These are phyloP conservation scores for Crossoptilon crossoptilon DNA, from an alignment of 2,797 vertebrate genomes.

Conservation along the genomic window DNA sequence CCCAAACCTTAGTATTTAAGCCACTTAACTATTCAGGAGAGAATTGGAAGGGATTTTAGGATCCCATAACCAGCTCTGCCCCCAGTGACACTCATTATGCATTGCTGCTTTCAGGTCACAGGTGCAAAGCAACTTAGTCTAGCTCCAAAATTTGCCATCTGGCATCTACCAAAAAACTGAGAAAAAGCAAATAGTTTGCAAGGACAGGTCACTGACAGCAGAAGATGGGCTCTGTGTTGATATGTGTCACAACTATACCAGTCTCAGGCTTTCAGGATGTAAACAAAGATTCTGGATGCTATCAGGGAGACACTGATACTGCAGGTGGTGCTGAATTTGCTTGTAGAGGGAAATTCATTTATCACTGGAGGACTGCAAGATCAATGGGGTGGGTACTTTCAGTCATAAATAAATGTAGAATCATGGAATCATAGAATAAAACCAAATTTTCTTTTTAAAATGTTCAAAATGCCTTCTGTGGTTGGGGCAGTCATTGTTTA, in stretches of 20 bases:
- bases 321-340: neutral
- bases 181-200: neutral
- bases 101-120: neutral
- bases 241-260: rapidly evolving
- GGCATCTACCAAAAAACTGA: neutral
- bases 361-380: neutral
- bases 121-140: neutral
- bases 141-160: neutral
- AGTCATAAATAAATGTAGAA: neutral
- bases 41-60: neutral
- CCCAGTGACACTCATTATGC: neutral
- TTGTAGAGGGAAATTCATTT: neutral
- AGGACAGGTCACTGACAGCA: neutral
- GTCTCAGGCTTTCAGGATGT: neutral
- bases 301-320: neutral
- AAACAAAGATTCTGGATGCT: neutral
- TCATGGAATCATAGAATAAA: neutral
- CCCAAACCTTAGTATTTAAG: neutral
- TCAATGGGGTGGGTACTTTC: neutral
- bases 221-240: rapidly evolving
- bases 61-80: neutral
- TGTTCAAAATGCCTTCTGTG: neutral
- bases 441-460: neutral
- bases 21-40: neutral
- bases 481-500: neutral